These are phyloP conservation scores for Dryas iulia DNA, from an alignment of 1,140 invertebrate species.

Conservation along the genomic window DNA sequence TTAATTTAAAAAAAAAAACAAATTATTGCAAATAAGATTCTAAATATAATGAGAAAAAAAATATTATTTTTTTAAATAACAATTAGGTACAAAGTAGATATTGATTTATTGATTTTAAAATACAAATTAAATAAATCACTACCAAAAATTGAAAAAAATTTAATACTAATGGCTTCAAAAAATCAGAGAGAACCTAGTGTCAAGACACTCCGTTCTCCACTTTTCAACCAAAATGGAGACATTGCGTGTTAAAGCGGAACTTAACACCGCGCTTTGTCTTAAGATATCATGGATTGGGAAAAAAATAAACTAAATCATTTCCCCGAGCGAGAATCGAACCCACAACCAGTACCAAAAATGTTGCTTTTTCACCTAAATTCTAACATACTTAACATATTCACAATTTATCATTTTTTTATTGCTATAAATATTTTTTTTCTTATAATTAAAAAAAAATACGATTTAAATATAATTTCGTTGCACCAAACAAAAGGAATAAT, in stretches of 20 bases:
- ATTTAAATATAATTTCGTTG: background rate
- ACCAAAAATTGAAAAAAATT: no score
- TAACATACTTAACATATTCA: background rate
- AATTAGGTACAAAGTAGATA: background rate
- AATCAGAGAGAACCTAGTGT: no score
- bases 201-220: no score
- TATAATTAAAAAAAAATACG: background rate
- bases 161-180: background rate
- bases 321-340: background rate
- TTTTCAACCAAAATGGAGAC: no score
- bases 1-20: no score
- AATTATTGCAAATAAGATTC: background rate
- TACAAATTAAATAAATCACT: background rate
- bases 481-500: constrained; percentile 2
- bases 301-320: background rate
- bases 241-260: no score
- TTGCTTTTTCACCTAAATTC: background rate
- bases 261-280: no score
- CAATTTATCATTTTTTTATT: constrained; percentile 16
- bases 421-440: constrained; percentile 7
- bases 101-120: background rate
- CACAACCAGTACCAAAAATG: background rate
- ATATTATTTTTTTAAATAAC: background rate
- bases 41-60: background rate
- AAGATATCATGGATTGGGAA: no score